Evolutionary conservation across 1,140 invertebrate genomes (phyloP).

Genomic region (Monochamus saltuarius): DNA sequence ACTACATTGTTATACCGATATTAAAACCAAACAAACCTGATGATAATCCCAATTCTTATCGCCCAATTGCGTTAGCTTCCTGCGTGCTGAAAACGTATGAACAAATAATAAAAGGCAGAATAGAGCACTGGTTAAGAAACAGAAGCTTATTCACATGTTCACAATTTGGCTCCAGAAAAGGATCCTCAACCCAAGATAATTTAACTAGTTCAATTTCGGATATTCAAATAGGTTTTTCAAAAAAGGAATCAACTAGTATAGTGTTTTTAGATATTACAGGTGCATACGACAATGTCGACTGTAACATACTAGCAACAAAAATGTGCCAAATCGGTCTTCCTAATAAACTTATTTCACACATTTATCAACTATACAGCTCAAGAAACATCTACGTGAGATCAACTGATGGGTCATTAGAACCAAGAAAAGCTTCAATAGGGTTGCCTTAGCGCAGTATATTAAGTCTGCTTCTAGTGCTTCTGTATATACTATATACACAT

Average conservation of each 20-base stretch:
- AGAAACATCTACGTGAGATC: not conserved
- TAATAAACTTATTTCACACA: not conserved
- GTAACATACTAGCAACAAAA: not conserved
- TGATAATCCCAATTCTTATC: not conserved
- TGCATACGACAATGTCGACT: constrained; percentile 3
- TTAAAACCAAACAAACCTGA: no score
- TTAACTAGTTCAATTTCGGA: not conserved
- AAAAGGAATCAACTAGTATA: not conserved
- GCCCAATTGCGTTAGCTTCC: constrained; percentile 14
- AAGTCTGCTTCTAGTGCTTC: not conserved
- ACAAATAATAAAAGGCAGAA: constrained; percentile 6
- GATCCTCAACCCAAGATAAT: constrained; percentile 1
- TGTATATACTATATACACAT: not conserved
- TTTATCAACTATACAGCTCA: not conserved
- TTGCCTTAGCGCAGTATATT: not conserved
- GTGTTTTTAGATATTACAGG: constrained; percentile 1
- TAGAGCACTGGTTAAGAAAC: constrained; percentile 10
- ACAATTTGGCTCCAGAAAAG: constrained; percentile 11
- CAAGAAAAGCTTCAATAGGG: not conserved
- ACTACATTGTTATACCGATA: no score
- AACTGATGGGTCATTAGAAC: not conserved
- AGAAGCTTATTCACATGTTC: not conserved
- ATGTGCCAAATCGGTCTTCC: not conserved
- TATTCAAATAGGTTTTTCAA: constrained; percentile 1
- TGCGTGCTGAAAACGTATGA: constrained; percentile 17